These are phyloP conservation scores for Erpornis zantholeuca DNA, from an alignment of 2,113 vertebrate species.

Conservation along the genomic window DNA sequence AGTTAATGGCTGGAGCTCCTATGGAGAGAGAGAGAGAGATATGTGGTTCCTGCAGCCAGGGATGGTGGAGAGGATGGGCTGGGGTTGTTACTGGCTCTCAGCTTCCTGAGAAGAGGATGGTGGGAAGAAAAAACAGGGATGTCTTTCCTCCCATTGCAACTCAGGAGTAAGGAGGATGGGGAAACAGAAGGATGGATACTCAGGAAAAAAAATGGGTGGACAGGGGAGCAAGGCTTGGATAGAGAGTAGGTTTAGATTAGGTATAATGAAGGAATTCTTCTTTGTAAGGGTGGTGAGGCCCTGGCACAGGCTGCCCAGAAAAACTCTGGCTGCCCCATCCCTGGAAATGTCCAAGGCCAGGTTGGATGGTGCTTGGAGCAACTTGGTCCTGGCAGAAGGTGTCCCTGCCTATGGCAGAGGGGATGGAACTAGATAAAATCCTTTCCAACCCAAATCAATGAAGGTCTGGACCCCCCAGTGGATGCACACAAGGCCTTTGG, in stretches of 20 bases:
- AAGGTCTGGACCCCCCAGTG: background rate
- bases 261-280: background rate
- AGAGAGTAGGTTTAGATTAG: background rate
- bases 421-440: background rate
- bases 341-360: background rate
- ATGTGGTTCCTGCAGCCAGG: background rate
- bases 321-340: background rate
- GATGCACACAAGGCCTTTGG: background rate
- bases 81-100: background rate
- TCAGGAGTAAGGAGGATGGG: background rate
- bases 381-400: background rate
- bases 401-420: background rate
- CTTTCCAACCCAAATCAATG: background rate
- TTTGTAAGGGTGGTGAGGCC: background rate
- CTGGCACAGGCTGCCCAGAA: background rate
- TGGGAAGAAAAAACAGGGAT: background rate
- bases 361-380: background rate
- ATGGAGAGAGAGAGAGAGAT: background rate
- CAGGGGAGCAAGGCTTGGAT: background rate
- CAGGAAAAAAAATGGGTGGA: background rate
- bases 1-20: background rate
- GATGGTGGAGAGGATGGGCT: background rate
- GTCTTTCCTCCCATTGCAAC: accelerated
- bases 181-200: background rate
- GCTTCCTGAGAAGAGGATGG: background rate